phyloP scores from a whole-genome alignment of 2,113 vertebrate species.

The Ctenomys sociabilis region DNA sequence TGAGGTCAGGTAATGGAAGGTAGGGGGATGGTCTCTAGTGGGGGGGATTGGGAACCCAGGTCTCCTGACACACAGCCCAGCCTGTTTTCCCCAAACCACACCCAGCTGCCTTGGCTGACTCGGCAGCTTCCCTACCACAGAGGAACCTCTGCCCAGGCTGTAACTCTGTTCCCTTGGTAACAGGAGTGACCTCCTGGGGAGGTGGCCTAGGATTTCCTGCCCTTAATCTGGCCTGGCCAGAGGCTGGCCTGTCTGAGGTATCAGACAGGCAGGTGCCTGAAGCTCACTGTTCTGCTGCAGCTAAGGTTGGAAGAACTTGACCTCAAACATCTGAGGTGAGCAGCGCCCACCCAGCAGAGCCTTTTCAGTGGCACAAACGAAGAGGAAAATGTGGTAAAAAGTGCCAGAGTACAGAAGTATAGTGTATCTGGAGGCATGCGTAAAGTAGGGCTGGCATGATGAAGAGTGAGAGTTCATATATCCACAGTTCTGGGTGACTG shows the following conservation, averaged over 20 bases:
- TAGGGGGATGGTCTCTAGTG: not conserved
- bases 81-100: slow-evolving; percentile 45
- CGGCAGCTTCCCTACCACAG: slow-evolving; percentile 49
- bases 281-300: slow-evolving; percentile 40
- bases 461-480: not conserved
- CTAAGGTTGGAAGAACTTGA: slow-evolving; percentile 12
- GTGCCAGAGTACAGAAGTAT: not conserved
- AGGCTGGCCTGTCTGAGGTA: slow-evolving; percentile 42
- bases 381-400: not conserved
- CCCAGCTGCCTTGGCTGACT: slow-evolving; percentile 25
- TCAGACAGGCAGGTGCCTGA: not conserved
- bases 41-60: slow-evolving; percentile 21
- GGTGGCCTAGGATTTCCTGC: slow-evolving; percentile 71
- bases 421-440: not conserved
- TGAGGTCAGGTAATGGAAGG: not conserved
- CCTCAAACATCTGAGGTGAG: not conserved
- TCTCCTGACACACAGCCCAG: not conserved
- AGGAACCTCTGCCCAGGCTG: slow-evolving; percentile 49
- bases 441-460: not conserved
- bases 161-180: slow-evolving; percentile 46
- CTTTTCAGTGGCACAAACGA: slow-evolving; percentile 12
- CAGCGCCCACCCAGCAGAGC: not conserved
- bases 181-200: slow-evolving; percentile 37
- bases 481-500: not conserved
- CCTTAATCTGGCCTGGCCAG: slow-evolving; percentile 63